Evolutionary conservation across 2,797 vertebrate genomes (phyloP), one percentile per base, ranked within the genome.

Genomic region (Poeciliopsis presidionis): DNA sequence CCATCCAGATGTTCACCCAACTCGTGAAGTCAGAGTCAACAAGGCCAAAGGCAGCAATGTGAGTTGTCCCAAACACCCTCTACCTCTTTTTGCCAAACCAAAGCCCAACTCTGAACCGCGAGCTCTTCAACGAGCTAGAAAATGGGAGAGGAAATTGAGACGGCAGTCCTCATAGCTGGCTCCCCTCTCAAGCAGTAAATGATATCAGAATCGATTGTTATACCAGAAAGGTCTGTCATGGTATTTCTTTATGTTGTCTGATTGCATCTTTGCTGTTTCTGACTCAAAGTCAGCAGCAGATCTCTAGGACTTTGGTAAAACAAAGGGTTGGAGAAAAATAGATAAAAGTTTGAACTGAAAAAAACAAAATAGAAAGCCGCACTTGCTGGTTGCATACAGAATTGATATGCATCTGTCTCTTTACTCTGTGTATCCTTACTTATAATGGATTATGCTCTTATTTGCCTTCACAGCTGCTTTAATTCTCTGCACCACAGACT

Each of bases 61-160:
- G 5, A 69, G 0, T 69, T 45, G 22, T 43, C 12, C 65, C 13
- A 69, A 43, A 45, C 20, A 14, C 5, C 36, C 55, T 72, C 36
- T 49, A 51, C 28, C 22, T 81, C 45, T 76, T 78, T 76, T 69
- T 77, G 41, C 77, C n/a, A 4, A 78, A 70, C 16, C 51, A 49
- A 72, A 41, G 73, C 14, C 41, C 41, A 49, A 36, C 41, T 67
- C 39, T 53, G 25, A 74, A 30, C 39, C 69, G 41, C 47, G 18
- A 76, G 30, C 76, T 76, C 72, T 77, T 82, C 72, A 84, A 45
- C 82, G 81, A 85, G 25, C 70, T 77, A 75, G 43, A 87, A 83
- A 86, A 84, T 61, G 65, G 51, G 39, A 75, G 73, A 73, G n/a
- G 39, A 70, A 80, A 72, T 47, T 69, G 65, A 80, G 45, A 77